Evolutionary conservation across 2,797 vertebrate species (phyloP).

Genomic region (Sebastes minor): DNA sequence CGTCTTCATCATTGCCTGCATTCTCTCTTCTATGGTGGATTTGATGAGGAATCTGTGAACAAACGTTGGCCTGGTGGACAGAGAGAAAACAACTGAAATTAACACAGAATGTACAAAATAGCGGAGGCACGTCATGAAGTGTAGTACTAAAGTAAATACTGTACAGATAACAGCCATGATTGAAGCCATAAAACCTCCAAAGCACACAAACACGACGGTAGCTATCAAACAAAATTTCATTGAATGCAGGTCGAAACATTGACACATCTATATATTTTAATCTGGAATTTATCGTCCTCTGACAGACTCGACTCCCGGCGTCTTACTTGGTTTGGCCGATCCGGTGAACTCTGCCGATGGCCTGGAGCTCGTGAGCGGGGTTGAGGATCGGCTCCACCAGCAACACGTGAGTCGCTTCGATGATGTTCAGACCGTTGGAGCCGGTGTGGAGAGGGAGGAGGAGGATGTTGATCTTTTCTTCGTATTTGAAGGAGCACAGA

Average conservation of each 20-base stretch:
- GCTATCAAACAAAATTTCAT: not conserved
- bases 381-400: constrained; percentile 97
- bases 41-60: constrained; percentile 98
- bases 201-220: not conserved
- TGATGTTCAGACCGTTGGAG: constrained; percentile 98
- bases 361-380: constrained; percentile 96
- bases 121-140: not conserved
- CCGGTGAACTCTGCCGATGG: constrained; percentile 96
- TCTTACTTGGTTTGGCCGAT: constrained; percentile 97
- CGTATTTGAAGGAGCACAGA: constrained; percentile 94
- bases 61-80: constrained; percentile 88
- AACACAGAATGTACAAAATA: not conserved
- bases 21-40: constrained; percentile 97
- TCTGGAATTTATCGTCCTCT: not conserved
- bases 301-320: not conserved
- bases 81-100: not conserved
- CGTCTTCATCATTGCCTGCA: constrained; percentile 97
- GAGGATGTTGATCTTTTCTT: constrained; percentile 96
- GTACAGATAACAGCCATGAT: not conserved
- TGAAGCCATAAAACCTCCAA: not conserved
- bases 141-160: not conserved
- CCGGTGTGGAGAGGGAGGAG: constrained; percentile 97
- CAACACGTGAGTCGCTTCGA: constrained; percentile 96
- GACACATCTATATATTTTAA: not conserved
- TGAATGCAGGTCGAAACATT: not conserved